Conservation (phyloP, 2,888 invertebrate species). For the Chrysolina americana region DNA sequence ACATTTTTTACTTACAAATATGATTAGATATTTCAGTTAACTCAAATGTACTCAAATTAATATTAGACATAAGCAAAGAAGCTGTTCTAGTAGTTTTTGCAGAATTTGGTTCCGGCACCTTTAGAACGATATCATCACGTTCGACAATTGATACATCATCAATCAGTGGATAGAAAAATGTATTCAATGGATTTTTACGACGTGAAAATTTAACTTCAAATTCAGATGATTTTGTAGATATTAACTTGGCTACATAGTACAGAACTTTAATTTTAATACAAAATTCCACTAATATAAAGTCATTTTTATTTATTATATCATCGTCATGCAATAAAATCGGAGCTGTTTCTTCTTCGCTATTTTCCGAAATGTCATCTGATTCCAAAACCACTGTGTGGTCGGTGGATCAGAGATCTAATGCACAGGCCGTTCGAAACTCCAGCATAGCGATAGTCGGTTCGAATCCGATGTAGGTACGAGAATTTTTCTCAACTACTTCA, state of each 20-base stretch:
- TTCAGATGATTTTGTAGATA: background rate
- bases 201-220: background rate
- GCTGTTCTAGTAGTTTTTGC: too few species aligned
- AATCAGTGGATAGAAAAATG: background rate
- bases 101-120: background rate
- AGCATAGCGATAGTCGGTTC: too few species aligned
- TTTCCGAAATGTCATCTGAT: too few species aligned
- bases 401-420: too few species aligned
- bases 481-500: too few species aligned
- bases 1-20: too few species aligned
- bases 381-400: too few species aligned
- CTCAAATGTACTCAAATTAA: too few species aligned
- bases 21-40: too few species aligned
- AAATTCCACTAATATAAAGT: background rate
- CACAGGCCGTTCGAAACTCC: too few species aligned
- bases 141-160: background rate
- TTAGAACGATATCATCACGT: background rate
- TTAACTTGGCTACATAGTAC: background rate
- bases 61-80: too few species aligned
- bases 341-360: background rate
- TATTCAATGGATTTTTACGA: constrained; percentile 6
- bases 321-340: background rate
- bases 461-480: too few species aligned
- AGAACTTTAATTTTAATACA: background rate
- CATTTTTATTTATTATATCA: constrained; percentile 5